These are phyloP conservation scores for Sinodicranocentrus sp. DNA, from an alignment of 2,888 invertebrate genomes.

Conservation along the genomic window DNA sequence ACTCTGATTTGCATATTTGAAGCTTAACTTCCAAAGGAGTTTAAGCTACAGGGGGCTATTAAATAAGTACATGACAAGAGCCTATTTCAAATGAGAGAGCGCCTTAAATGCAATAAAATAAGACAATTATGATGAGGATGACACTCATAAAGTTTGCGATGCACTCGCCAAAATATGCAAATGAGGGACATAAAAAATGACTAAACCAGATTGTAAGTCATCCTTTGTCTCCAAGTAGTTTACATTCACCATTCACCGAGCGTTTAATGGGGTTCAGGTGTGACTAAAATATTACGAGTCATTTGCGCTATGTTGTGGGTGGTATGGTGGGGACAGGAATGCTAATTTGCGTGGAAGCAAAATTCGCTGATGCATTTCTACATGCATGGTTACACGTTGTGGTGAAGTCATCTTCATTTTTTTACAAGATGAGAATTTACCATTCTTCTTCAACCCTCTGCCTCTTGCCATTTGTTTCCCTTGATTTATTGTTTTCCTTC, in stretches of 20 bases:
- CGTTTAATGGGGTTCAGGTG: not conserved
- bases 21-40: no score
- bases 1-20: no score
- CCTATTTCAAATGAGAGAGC: no score
- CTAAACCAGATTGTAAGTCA: not conserved
- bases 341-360: conserved; percentile 20
- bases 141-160: no score
- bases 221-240: not conserved
- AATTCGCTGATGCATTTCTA: conserved; percentile 36
- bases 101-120: no score
- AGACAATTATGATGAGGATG: no score
- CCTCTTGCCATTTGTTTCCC: not conserved
- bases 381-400: conserved; percentile 23
- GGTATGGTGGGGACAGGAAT: conserved; percentile 25
- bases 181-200: not conserved
- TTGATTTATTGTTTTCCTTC: not conserved
- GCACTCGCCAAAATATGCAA: no score
- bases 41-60: no score
- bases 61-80: no score
- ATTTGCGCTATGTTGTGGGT: conserved; percentile 26
- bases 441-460: not conserved
- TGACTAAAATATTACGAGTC: not conserved
- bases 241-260: not conserved
- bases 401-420: conserved; percentile 27
- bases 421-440: not conserved